A percentile compares a stretch with the other conserved stretches of the same genome.
Conservation (phyloP, 2,113 vertebrate species). For the Muntiacus reevesi region DNA sequence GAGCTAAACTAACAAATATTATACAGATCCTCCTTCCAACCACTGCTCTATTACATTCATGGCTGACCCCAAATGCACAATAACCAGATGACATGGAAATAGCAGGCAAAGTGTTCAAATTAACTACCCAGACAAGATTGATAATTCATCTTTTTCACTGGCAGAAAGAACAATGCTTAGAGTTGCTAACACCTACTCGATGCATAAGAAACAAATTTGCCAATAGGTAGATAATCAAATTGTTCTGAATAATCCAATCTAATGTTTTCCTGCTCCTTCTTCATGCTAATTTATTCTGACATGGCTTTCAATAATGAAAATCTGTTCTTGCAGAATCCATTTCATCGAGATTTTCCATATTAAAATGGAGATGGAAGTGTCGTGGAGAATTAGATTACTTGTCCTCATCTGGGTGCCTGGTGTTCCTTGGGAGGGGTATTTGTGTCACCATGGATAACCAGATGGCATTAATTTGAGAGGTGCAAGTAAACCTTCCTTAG, state of each 20-base stretch:
- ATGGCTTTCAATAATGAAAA: constrained; percentile 71
- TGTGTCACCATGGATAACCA: background rate
- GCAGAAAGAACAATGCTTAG: constrained; percentile 8
- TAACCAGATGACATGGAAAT: background rate
- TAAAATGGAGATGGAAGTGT: constrained; percentile 63
- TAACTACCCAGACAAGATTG: background rate
- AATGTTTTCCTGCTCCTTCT: constrained; percentile 58
- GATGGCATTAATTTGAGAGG: constrained; percentile 43
- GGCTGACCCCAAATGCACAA: background rate
- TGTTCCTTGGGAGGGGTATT: constrained; percentile 7
- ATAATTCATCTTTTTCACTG: background rate
- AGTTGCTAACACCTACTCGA: constrained; percentile 32
- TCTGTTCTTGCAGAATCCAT: constrained; percentile 68
- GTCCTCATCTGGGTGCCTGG: background rate
- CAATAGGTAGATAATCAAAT: constrained; percentile 56
- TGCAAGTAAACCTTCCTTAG: background rate
- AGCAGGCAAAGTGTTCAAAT: background rate
- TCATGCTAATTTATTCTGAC: constrained; percentile 76
- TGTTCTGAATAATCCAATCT: constrained; percentile 63
- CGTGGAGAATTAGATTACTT: constrained; percentile 60
- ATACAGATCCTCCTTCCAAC: background rate
- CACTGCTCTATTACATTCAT: background rate
- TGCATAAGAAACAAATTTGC: constrained; percentile 40
- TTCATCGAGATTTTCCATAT: constrained; percentile 71
- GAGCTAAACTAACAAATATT: background rate